Conservation (phyloP, 2,888 invertebrate species). For the Liopterus haemorrhoidalis region DNA sequence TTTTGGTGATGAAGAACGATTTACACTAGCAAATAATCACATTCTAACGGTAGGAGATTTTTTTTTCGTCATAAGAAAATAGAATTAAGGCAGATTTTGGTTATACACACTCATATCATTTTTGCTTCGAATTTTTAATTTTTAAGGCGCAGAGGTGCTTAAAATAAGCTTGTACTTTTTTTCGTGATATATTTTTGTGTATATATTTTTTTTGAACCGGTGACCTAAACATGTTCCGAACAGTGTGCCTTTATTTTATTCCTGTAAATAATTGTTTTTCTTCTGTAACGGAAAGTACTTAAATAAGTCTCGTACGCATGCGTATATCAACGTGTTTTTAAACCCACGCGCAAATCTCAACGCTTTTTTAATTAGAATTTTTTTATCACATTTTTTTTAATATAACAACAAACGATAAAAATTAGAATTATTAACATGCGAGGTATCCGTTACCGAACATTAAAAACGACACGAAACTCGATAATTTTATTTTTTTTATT, state of each 20-base stretch:
- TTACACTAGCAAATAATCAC: constrained; percentile 48
- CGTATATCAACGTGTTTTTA: constrained; percentile 6
- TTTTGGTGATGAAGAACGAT: constrained; percentile 44
- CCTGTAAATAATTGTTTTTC: constrained; percentile 40
- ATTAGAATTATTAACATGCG: constrained; percentile 22
- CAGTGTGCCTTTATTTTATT: constrained; percentile 39
- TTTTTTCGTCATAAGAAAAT: constrained; percentile 54
- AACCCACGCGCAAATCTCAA: constrained; percentile 12
- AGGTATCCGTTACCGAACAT: constrained; percentile 24
- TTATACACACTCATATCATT: constrained; percentile 54
- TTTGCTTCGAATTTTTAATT: constrained; percentile 52
- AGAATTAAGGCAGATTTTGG: constrained; percentile 66
- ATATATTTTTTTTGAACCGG: constrained; percentile 49
- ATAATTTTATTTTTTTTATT: constrained; percentile 7
- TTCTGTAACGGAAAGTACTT: constrained; percentile 42
- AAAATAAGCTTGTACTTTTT: constrained; percentile 67
- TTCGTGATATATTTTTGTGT: constrained; percentile 53
- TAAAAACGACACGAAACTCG: constrained; percentile 21
- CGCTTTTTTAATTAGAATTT: constrained; percentile 23
- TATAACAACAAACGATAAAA: constrained; percentile 24
- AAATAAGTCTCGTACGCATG: constrained; percentile 22
- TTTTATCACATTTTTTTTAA: constrained; percentile 23
- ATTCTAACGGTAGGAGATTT: constrained; percentile 51
- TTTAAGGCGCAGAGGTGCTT: constrained; percentile 70
- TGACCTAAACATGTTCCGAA: constrained; percentile 52